A percentile compares a stretch with the other conserved stretches of the same genome.
phyloP scores from a whole-genome alignment of 1,140 invertebrate species.

The Achatina immaculata region DNA sequence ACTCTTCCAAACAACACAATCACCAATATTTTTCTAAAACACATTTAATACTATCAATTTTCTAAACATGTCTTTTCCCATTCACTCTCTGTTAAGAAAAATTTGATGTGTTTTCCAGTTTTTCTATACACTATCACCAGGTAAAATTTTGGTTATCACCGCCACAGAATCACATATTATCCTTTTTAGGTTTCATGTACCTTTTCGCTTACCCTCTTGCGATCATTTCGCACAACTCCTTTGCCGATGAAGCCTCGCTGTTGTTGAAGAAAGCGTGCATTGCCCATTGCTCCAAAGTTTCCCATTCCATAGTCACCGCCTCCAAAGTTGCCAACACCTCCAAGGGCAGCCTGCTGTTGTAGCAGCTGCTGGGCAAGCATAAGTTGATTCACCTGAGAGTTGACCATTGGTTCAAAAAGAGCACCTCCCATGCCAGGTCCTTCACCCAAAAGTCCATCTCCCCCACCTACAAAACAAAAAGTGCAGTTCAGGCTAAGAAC shows the following conservation, averaged over 20 bases:
- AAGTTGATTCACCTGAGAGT: constrained; percentile 6
- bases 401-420: constrained; percentile 18
- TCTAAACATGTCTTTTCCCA: too few relatives aligned
- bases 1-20: too few relatives aligned
- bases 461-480: background rate
- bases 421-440: constrained; percentile 16
- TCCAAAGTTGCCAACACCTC: constrained; percentile 4
- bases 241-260: background rate
- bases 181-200: constrained; percentile 5
- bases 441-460: constrained; percentile 27
- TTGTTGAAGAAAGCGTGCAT: background rate
- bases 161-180: background rate
- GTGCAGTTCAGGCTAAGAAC: background rate
- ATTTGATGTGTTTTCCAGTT: too few relatives aligned
- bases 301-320: background rate
- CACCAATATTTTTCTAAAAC: too few relatives aligned
- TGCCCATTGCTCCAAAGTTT: background rate
- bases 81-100: too few relatives aligned
- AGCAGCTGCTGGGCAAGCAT: constrained; percentile 9
- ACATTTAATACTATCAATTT: too few relatives aligned
- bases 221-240: constrained; percentile 8
- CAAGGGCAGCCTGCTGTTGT: constrained; percentile 8
- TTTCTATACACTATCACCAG: too few relatives aligned
- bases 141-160: constrained; percentile 5
- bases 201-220: constrained; percentile 7